Evolutionary conservation across 2,888 invertebrate species (phyloP), one percentile per base, ranked within the genome.

Genomic region (Aporophyla lueneburgensis): DNA sequence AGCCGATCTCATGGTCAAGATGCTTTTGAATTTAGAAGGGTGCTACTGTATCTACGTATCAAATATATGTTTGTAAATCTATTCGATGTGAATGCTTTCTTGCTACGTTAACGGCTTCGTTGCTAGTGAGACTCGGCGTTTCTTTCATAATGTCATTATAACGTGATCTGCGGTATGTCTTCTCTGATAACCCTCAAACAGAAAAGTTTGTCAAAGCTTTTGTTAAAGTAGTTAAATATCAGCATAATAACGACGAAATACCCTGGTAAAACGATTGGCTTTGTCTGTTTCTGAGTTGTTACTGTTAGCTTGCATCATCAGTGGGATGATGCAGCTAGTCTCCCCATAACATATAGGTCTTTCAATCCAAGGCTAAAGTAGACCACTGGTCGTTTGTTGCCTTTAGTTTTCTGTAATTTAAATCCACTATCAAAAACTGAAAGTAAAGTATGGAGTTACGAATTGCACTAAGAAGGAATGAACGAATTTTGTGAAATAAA

Each of bases 1-100:
- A 75, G 10, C 53, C 24, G 14, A 62, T 74, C 81, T 63, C 74
- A 74, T 82, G 89, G 87, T 83, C 88, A 87, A 88, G 84, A 71
- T 67, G 65, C n/a, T 61, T 46, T 75, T 46, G 33, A 40, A 62
- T 69, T 1, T 33, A 33, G 7, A 16, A 40, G 72, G 53, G 40
- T 27, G 56, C 49, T n/a, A n/a, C 53, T 56, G 7, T 65, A 56
- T 61, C 68, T 65, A 33, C 12, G 56, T 43, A 67, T 69, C 62
- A 33, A 59, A 65, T 40, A 24, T 1, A 68, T n/a, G n/a, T n/a
- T n/a, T n/a, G n/a, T n/a, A n/a, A 7, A 43, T 61, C 14, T 14
- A 59, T 24, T 5, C 9, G 10, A 70, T 51, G 27, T 53, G 66
- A 61, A 81, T 63, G 16, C 14, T 27, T 61, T 62, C 43, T 71